These are phyloP conservation scores for Erithacus rubecula DNA, from an alignment of 2,797 vertebrate species.

Conservation along the genomic window DNA sequence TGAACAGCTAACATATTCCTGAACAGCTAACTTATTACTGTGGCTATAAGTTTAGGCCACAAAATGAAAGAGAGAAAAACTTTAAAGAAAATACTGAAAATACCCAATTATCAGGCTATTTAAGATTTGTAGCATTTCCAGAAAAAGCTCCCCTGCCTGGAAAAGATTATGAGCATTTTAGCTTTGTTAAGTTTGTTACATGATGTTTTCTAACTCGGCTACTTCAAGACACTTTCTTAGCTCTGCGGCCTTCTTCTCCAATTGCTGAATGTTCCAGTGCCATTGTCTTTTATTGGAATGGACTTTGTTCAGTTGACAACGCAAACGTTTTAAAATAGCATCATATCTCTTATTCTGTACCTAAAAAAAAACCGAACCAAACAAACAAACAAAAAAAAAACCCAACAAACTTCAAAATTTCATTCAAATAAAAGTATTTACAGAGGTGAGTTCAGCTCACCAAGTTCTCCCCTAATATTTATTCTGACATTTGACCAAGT, in stretches of 20 bases:
- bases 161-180: not conserved
- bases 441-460: not conserved
- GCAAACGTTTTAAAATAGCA: constrained; percentile 86
- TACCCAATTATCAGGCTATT: not conserved
- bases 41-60: not conserved
- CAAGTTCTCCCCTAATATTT: not conserved
- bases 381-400: not conserved
- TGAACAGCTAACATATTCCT: not conserved
- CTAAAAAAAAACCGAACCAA: constrained; percentile 67
- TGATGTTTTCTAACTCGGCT: not conserved
- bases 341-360: constrained; percentile 87
- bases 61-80: not conserved
- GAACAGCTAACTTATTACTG: not conserved
- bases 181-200: not conserved
- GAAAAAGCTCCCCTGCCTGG: not conserved
- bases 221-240: constrained; percentile 72
- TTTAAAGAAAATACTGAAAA: no score
- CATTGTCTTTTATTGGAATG: constrained; percentile 79
- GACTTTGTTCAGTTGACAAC: constrained; percentile 85
- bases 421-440: not conserved
- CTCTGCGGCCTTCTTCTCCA: constrained; percentile 79
- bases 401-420: not conserved
- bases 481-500: not conserved
- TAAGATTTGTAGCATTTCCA: not conserved
- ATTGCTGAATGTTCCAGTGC: constrained; percentile 76